Evolutionary conservation across 2,113 vertebrate species (phyloP), one percentile per base, ranked within the genome.

Genomic region (Dasyprocta punctata): DNA sequence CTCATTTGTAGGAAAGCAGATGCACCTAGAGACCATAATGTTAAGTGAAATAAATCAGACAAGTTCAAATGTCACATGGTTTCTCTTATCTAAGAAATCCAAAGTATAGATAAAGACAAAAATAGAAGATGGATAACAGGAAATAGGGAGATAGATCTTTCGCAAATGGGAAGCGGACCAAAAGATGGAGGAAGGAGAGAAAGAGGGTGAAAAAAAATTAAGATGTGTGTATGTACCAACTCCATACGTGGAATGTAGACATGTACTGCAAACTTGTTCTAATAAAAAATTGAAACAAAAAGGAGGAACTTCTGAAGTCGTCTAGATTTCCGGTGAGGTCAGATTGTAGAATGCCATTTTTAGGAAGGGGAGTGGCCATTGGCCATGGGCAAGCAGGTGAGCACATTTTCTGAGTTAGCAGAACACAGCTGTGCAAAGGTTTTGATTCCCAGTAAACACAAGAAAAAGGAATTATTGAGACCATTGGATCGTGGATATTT

Each of bases 331-430:
- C 9, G 44, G 11, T 47, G 28, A 41, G 4, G 12, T 2, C n/a
- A 14, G 7, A 1, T 9, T 58, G 1, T 4, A 30, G 1, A 13
- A 13, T 56, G 52, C 56, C 2, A 0, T 67, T 77, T 33, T 61
- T 38, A 22, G 30, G 33, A 82, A 65, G 5, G 8, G 3, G 28
- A 36, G 1, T 11, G 10, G 24, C 36, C 7, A 2, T 33, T 56
- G 54, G 28, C 30, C 49, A 67, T 4, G 7, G 10, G 0, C 4
- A 58, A 19, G 38, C 4, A 58, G 24, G 36, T 2, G 33, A 17
- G 7, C 13, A n/a, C 0, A 58, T 26, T 77, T 86, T 20, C 65
- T 20, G 9, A 60, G 3, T 30, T 75, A 33, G 54, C 54, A 78
- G 9, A 67, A 26, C 3, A 11, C 4, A 26, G 10, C 19, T 41